Percentiles rank a stretch among this genome's conserved stretches.
Evolutionary conservation across 1,140 invertebrate species (phyloP).

Genomic region (Meloidogyne exigua): DNA sequence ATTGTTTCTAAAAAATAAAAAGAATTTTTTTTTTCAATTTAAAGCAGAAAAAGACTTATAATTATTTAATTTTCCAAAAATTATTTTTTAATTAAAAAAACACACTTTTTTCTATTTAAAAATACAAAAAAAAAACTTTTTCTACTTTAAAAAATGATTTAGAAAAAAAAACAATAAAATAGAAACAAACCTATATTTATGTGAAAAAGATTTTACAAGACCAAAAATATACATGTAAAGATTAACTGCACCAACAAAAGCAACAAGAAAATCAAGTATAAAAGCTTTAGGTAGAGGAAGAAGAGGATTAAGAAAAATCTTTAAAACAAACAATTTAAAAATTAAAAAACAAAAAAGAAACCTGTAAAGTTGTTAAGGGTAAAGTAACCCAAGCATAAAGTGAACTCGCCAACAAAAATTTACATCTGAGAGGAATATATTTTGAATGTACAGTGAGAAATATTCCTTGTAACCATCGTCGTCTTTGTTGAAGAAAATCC

Average conservation of each 20-base stretch:
- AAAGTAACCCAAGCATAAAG: slow-evolving; percentile 93
- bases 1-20: slow-evolving; percentile 47
- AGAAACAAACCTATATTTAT: slow-evolving; percentile 60
- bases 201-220: slow-evolving; percentile 62
- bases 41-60: no score
- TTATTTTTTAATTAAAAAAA: slow-evolving; percentile 49
- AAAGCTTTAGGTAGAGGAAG: slow-evolving; percentile 56
- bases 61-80: no score
- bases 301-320: slow-evolving; percentile 56
- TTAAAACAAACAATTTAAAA: slow-evolving; percentile 19
- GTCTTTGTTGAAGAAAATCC: slow-evolving; percentile 91
- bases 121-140: no score
- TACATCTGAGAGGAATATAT: slow-evolving; percentile 71
- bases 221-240: slow-evolving; percentile 64
- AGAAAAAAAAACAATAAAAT: slow-evolving; percentile 11
- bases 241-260: slow-evolving; percentile 63
- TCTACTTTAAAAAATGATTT: no score
- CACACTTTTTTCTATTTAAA: no score
- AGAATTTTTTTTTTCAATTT: no score
- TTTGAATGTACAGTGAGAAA: slow-evolving; percentile 86
- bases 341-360: slow-evolving; percentile 11
- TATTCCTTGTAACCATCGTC: slow-evolving; percentile 94
- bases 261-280: slow-evolving; percentile 56
- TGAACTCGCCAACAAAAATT: slow-evolving; percentile 78
- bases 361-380: slow-evolving; percentile 68